phyloP scores from a whole-genome alignment of 2,113 vertebrate species.

The Xenopus tropicalis region DNA sequence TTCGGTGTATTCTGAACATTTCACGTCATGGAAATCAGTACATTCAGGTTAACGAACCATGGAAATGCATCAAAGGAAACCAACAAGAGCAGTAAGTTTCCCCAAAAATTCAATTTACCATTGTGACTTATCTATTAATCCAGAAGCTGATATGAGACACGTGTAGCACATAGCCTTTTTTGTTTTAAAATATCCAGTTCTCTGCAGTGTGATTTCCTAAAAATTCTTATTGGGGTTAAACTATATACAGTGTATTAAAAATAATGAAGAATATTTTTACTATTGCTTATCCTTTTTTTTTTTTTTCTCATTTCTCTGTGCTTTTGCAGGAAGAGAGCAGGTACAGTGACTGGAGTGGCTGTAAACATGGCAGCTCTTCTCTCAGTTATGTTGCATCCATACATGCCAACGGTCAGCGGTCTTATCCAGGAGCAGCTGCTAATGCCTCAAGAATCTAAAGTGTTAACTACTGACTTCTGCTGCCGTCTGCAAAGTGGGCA shows the following conservation, averaged over 20 bases:
- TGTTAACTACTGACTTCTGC: conserved; percentile 66
- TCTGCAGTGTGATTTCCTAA: too few species aligned
- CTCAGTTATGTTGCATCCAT: conserved; percentile 81
- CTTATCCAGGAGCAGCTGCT: conserved; percentile 82
- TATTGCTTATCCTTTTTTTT: too few species aligned
- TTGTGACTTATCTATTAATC: too few species aligned
- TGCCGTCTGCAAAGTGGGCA: conserved; percentile 78
- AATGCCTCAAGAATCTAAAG: conserved; percentile 54
- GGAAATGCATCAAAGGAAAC: conserved; percentile 87
- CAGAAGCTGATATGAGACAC: too few species aligned
- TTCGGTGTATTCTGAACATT: conserved; percentile 86
- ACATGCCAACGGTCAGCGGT: conserved; percentile 80
- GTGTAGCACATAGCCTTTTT: too few species aligned
- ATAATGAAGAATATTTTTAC: too few species aligned
- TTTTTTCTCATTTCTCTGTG: too few species aligned
- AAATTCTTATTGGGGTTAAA: too few species aligned
- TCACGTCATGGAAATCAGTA: conserved; percentile 95
- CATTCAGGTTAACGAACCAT: conserved; percentile 92
- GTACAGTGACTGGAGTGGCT: conserved; percentile 83
- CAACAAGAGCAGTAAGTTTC: conserved; percentile 71
- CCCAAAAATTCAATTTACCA: not conserved
- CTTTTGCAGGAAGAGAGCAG: conserved; percentile 71
- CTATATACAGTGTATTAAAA: too few species aligned
- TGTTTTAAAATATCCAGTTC: too few species aligned
- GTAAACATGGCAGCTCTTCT: conserved; percentile 83